Conservation (phyloP, 2,113 vertebrate species). For the Lates calcarifer region DNA sequence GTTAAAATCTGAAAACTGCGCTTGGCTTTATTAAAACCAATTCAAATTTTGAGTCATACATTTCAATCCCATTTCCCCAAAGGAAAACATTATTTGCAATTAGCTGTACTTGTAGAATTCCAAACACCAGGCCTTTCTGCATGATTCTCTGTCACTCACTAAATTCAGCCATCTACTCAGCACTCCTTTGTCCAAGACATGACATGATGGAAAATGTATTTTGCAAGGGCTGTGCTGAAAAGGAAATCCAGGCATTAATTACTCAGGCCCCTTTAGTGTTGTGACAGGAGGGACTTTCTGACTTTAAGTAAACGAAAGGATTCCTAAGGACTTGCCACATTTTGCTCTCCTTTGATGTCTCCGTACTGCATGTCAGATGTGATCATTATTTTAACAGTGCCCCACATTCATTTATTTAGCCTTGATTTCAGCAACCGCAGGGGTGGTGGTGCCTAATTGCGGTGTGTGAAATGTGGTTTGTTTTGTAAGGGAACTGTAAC, state of each 20-base stretch:
- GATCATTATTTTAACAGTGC: constrained; percentile 59
- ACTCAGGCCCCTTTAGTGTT: constrained; percentile 30
- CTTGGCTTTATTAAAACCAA: background rate
- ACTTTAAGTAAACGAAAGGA: constrained; percentile 53
- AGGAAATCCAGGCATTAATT: constrained; percentile 70
- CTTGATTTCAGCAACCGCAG: constrained; percentile 59
- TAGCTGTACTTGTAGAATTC: background rate
- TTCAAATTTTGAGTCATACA: background rate
- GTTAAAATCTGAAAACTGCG: constrained; percentile 4
- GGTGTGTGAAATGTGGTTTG: constrained; percentile 47
- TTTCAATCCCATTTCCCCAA: background rate
- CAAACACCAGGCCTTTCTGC: background rate
- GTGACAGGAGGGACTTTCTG: constrained; percentile 62
- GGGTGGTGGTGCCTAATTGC: constrained; percentile 49
- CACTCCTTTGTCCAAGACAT: constrained; percentile 52
- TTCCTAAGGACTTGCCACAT: constrained; percentile 43
- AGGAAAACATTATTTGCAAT: constrained; percentile 9
- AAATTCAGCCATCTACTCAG: constrained; percentile 46
- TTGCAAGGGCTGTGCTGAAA: constrained; percentile 36
- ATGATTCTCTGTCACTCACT: constrained; percentile 16
- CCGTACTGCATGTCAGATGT: constrained; percentile 43
- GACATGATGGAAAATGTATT: constrained; percentile 73
- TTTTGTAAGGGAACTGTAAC: constrained; percentile 35
- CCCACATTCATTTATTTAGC: constrained; percentile 52
- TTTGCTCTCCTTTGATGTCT: constrained; percentile 54